Evolutionary conservation across 2,888 invertebrate genomes (phyloP), one percentile per base, ranked within the genome.

Genomic region (Chalcosyrphus nemorum): DNA sequence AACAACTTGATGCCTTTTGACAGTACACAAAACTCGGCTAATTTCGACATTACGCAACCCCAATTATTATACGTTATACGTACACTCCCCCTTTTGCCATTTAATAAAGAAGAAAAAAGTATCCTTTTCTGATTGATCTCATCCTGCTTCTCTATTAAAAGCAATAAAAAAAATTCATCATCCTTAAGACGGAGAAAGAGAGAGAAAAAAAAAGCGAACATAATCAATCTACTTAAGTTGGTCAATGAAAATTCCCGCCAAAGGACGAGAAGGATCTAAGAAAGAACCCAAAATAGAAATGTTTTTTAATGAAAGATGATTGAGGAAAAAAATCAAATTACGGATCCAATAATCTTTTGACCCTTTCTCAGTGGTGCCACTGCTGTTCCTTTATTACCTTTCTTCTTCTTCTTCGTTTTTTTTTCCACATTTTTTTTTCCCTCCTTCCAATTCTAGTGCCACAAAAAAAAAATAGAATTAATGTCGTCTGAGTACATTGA

Each of bases 401-500:
- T 29, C 29, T 29, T 27, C 15, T 24, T 13, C 29, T 24, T 6
- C 7, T 27, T 9, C 15, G 4, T 29, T 1, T n/a, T 15, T 15
- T 15, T 15, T 52, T 29, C 13, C 13, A 13, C 5, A 6, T 15
- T 15, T 15, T 15, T 52, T 29, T 9, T 6, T 24, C 5, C 29
- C 24, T 13, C 24, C 4, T 13, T 27, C 13, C 13, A 29, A 29
- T 9, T 52, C 9, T 52, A 13, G 27, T 27, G 50, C 24, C 27
- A 5, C 5, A 76, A 1, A 32, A 45, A 43, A 32, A 45, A 43
- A 11, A n/a, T n/a, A 45, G 29, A 45, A 61, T 52, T 52, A 66
- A 52, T 52, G 52, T 52, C 52, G 38, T 66, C 65, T 52, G 41
- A 41, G 41, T 38, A 27, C 24, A 50, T 66, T 50, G 50, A 65